Conservation (phyloP, 2,888 invertebrate species). For the Aricia artaxerxes region DNA sequence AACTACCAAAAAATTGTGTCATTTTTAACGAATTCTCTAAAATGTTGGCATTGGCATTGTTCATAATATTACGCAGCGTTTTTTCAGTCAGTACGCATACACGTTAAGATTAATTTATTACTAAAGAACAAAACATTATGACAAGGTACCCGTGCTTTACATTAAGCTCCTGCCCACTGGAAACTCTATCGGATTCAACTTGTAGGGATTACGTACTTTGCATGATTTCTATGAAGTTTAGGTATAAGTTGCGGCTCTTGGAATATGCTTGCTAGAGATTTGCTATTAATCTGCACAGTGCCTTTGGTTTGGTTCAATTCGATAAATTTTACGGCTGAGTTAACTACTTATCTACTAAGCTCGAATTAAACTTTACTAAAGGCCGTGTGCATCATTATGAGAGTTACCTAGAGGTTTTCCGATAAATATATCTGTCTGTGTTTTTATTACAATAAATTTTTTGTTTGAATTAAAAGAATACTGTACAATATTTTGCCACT, state of each 20-base stretch:
- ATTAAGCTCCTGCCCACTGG: slow-evolving; percentile 12
- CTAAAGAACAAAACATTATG: slow-evolving; percentile 23
- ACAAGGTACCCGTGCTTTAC: slow-evolving; percentile 19
- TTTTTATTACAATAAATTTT: no score
- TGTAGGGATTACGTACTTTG: neutral
- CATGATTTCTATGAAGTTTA: slow-evolving; percentile 11
- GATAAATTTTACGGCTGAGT: no score
- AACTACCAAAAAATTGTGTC: no score
- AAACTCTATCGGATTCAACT: neutral
- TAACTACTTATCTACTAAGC: no score
- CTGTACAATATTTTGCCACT: no score
- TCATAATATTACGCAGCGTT: neutral
- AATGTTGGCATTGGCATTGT: no score
- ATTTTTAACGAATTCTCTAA: no score
- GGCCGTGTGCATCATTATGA: no score
- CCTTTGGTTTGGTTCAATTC: neutral
- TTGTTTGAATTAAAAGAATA: no score
- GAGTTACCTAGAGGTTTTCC: no score
- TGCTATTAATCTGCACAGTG: neutral
- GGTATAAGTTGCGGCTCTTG: neutral
- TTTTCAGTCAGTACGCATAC: neutral
- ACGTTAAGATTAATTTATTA: slow-evolving; percentile 10
- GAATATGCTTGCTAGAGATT: neutral
- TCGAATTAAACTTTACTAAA: no score
- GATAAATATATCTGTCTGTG: no score